phyloP scores from a whole-genome alignment of 2,113 vertebrate genomes.

The Tapirus terrestris region DNA sequence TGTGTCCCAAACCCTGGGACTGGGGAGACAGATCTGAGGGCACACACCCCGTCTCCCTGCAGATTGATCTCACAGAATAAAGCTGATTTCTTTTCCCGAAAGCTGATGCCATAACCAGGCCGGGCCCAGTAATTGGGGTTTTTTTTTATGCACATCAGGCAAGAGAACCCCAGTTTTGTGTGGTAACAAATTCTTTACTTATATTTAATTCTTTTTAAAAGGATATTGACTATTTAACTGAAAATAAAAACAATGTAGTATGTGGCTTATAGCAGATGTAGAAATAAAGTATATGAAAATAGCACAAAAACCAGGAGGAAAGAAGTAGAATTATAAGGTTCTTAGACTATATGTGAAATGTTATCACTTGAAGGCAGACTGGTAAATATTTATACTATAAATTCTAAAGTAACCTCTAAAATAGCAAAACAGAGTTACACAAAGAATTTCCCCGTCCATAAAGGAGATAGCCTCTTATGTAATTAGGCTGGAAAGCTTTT shows the following conservation, averaged over 20 bases:
- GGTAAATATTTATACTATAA: not conserved
- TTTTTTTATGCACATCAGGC: too few species aligned
- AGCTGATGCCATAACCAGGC: too few species aligned
- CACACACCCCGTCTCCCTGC: too few species aligned
- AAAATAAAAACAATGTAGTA: not conserved
- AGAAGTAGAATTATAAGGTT: not conserved
- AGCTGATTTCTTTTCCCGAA: too few species aligned
- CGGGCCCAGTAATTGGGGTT: too few species aligned
- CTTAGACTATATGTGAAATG: not conserved
- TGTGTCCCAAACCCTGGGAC: too few species aligned
- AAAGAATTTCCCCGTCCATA: not conserved
- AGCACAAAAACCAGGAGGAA: not conserved
- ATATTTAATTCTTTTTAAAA: not conserved
- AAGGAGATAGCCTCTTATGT: not conserved
- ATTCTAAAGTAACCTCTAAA: not conserved
- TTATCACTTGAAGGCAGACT: not conserved
- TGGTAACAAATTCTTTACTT: not conserved
- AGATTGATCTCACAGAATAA: too few species aligned
- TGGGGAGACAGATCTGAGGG: too few species aligned
- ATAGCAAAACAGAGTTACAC: not conserved
- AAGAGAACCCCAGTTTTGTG: too few species aligned
- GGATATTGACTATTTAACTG: not conserved
- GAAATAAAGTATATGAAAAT: conserved; percentile 5
- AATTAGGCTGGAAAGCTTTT: not conserved
- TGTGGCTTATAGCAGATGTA: not conserved